Evolutionary conservation across 2,797 vertebrate species (phyloP), one percentile per base, ranked within the genome.

Genomic region (Chloroceryle amazona): DNA sequence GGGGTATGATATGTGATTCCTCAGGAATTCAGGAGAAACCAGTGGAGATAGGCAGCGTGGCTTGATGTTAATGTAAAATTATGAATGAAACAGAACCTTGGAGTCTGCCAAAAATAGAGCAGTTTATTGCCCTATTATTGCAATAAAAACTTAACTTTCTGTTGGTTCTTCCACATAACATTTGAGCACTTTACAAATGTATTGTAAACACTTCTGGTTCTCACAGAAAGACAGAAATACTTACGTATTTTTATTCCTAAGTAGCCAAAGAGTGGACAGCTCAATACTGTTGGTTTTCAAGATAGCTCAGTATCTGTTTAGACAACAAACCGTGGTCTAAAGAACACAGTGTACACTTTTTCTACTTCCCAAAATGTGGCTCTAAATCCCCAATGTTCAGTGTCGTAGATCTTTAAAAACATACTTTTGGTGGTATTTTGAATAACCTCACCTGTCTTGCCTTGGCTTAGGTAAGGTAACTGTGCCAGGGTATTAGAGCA

Each of bases 21-120:
- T 86, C 85, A 93, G 68, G 72, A 94, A 91, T 95, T 63, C 55
- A 61, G 57, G 18, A 88, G 57, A 91, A 96, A 81, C 33, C 72
- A 28, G 0, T 65, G 75, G 31, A 87, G 25, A 87, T 22, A 83
- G 18, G 31, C 16, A 88, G 10, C 5, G 0, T 46, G 87, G 75
- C 12, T 76, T 26, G 7, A 78, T 15, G 15, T 54, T 65, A 82
- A 26, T 28, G 33, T 72, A 90, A 89, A 93, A 67, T 82, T 74
- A 54, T 74, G 44, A 88, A 55, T 63, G 55, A 93, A 94, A 60
- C 28, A 72, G 33, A 76, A 17, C 13, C 26, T 28, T 44, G 25
- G 26, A 80, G 9, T 60, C n/a, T 55, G 55, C 21, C 52, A 85
- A 58, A 95, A 92, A 46, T 9, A 23, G 9, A 67, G 25, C 1